Evolutionary conservation across 2,797 vertebrate species (phyloP).

Genomic region (Emys orbicularis): DNA sequence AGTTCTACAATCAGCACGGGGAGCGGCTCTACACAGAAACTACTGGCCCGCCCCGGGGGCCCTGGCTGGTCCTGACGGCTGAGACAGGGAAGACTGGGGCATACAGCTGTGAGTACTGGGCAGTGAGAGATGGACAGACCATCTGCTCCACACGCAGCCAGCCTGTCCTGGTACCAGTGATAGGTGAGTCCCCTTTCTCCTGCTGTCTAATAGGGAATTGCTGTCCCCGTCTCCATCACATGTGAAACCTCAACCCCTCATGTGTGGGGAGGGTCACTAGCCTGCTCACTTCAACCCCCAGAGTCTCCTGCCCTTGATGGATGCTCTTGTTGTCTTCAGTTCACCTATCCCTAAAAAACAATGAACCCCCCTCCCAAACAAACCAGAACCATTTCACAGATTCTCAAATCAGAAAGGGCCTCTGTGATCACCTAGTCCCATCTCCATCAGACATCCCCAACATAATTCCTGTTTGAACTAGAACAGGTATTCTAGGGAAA

Average conservation of each 20-base stretch:
- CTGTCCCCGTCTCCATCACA: rapidly evolving
- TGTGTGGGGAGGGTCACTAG: neutral
- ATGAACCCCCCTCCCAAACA: neutral
- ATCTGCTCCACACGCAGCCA: neutral
- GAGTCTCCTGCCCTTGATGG: neutral
- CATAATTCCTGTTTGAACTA: no score
- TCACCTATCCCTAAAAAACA: no score
- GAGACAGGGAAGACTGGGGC: rapidly evolving
- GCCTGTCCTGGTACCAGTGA: neutral
- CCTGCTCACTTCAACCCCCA: neutral
- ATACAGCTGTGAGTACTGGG: neutral
- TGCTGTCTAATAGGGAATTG: neutral
- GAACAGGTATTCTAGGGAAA: no score
- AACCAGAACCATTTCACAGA: neutral
- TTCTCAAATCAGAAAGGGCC: neutral
- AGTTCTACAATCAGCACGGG: neutral
- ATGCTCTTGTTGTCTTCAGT: neutral
- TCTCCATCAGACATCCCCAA: rapidly evolving
- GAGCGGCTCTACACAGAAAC: neutral
- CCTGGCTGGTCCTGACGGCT: neutral
- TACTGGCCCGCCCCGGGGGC: rapidly evolving
- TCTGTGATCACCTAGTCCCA: no score
- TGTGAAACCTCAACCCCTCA: neutral
- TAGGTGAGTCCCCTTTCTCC: neutral
- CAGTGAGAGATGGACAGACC: rapidly evolving